Evolutionary conservation across 2,113 vertebrate genomes (phyloP).

Genomic region (Phylloscopus trochiloides): DNA sequence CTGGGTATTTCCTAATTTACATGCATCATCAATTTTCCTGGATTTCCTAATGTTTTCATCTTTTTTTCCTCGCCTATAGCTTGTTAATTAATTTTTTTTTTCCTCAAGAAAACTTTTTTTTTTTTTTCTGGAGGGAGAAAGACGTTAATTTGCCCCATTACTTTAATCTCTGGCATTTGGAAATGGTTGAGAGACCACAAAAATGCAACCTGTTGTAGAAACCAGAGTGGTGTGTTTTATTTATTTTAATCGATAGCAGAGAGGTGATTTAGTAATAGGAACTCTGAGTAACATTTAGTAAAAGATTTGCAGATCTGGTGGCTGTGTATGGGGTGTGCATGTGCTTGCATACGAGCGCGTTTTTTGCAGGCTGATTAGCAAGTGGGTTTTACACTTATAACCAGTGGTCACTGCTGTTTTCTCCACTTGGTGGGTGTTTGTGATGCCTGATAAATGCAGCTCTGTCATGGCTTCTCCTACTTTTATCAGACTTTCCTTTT

Average conservation of each 20-base stretch:
- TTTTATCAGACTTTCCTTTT: constrained; percentile 8
- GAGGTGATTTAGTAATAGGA: constrained; percentile 39
- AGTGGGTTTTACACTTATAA: neutral
- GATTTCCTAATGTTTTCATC: constrained; percentile 17
- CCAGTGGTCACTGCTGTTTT: neutral
- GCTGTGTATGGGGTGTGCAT: neutral
- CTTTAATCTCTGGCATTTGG: constrained; percentile 67
- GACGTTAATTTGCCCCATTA: constrained; percentile 38
- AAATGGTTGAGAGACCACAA: constrained; percentile 64
- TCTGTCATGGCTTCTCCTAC: neutral
- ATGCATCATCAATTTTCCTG: constrained; percentile 16
- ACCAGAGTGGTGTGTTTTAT: constrained; percentile 2
- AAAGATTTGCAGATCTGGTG: neutral
- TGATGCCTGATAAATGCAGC: neutral
- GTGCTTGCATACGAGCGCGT: neutral
- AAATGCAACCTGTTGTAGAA: constrained; percentile 74
- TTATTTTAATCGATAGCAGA: constrained; percentile 56
- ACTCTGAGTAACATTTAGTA: neutral
- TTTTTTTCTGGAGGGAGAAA: constrained; percentile 14
- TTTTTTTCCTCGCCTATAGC: neutral
- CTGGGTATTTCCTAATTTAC: constrained; percentile 10
- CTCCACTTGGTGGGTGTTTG: neutral
- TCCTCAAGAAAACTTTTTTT: neutral
- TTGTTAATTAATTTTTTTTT: constrained; percentile 36
- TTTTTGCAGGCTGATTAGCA: constrained; percentile 27